Conservation (phyloP, 2,888 invertebrate genomes). For the Electrophaes corylata region DNA sequence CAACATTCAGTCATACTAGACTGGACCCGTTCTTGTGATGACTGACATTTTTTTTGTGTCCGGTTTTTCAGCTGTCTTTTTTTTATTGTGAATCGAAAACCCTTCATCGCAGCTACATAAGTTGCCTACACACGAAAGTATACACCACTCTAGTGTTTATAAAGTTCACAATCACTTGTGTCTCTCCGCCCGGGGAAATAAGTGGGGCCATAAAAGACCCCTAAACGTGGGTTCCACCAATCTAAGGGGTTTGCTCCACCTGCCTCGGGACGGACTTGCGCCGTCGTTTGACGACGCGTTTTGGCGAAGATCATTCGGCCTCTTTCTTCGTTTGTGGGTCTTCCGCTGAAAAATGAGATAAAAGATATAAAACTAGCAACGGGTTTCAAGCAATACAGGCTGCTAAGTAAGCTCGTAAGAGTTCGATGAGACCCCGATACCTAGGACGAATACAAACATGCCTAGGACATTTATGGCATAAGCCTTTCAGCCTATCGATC, state of each 20-base stretch:
- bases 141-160: neutral
- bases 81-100: no score
- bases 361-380: neutral
- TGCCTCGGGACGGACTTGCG: constrained; percentile 78
- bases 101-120: no score
- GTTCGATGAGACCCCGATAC: no score
- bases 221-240: neutral
- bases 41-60: no score
- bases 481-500: no score
- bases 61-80: no score
- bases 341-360: constrained; percentile 57
- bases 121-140: neutral
- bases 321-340: constrained; percentile 76
- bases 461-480: no score
- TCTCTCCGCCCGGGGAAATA: constrained; percentile 14
- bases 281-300: constrained; percentile 80
- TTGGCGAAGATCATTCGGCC: constrained; percentile 79
- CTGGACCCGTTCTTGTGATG: no score
- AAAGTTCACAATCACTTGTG: constrained; percentile 20
- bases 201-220: constrained; percentile 6
- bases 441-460: no score
- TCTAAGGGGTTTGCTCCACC: constrained; percentile 50
- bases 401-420: no score
- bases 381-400: no score
- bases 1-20: no score